Evolutionary conservation across 1,140 invertebrate genomes (phyloP).

Genomic region (Drosophila pseudoobscura): DNA sequence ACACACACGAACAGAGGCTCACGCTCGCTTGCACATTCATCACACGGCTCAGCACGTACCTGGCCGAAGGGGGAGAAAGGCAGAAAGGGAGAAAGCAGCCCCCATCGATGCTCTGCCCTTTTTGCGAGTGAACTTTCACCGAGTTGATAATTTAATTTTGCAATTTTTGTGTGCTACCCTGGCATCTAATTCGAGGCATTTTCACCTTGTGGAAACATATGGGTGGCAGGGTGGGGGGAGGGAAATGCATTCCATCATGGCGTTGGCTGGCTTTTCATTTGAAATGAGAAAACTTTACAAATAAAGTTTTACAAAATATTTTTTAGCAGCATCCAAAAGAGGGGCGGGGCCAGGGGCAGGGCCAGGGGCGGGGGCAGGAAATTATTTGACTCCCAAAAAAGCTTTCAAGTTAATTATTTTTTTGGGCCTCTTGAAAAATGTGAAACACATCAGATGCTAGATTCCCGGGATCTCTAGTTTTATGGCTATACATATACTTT

Average conservation of each 20-base stretch:
- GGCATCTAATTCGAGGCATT: slow-evolving; percentile 70
- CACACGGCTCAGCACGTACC: slow-evolving; percentile 75
- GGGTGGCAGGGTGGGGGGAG: background rate
- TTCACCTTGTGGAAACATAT: slow-evolving; percentile 56
- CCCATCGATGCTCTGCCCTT: slow-evolving; percentile 55
- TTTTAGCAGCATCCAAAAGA: slow-evolving; percentile 3
- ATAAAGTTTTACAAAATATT: slow-evolving; percentile 41
- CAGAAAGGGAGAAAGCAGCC: too few species aligned
- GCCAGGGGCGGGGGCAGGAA: background rate
- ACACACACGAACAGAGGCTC: slow-evolving; percentile 69
- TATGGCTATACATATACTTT: slow-evolving; percentile 12
- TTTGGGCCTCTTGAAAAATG: slow-evolving; percentile 33
- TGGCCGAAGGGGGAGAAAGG: slow-evolving; percentile 13
- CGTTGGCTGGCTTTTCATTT: slow-evolving; percentile 42
- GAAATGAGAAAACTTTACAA: slow-evolving; percentile 45
- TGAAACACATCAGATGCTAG: slow-evolving; percentile 16
- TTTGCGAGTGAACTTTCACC: slow-evolving; percentile 56
- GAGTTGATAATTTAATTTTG: slow-evolving; percentile 80
- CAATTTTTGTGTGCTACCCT: slow-evolving; percentile 52
- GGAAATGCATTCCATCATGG: slow-evolving; percentile 60
- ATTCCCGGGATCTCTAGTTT: slow-evolving; percentile 24
- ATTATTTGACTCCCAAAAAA: slow-evolving; percentile 27
- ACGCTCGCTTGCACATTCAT: slow-evolving; percentile 80
- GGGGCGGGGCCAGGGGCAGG: too few species aligned
- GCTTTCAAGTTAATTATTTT: slow-evolving; percentile 46